These are phyloP conservation scores for Lycocerus yunnanus DNA, from an alignment of 2,888 invertebrate species.

Conservation along the genomic window DNA sequence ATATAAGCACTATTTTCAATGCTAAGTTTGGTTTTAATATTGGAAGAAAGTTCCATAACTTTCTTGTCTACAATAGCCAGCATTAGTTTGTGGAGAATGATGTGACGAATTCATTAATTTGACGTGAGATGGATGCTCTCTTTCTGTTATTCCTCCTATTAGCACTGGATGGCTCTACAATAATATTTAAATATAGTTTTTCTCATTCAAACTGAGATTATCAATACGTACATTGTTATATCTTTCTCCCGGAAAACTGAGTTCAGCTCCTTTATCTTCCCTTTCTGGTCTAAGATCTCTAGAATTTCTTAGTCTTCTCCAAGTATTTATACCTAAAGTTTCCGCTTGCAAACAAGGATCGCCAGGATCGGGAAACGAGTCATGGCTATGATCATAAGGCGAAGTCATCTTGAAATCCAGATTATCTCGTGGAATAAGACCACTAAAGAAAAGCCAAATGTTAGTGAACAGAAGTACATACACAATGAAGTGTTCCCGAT, in stretches of 20 bases:
- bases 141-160: slow-evolving; percentile 66
- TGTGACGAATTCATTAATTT: slow-evolving; percentile 82
- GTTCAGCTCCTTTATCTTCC: slow-evolving; percentile 38
- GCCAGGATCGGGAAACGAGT: slow-evolving; percentile 66
- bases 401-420: slow-evolving; percentile 70
- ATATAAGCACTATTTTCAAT: neutral
- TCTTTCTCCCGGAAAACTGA: slow-evolving; percentile 25
- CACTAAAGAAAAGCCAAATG: slow-evolving; percentile 33
- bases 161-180: slow-evolving; percentile 62
- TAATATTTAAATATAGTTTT: neutral
- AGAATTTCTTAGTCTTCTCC: slow-evolving; percentile 71
- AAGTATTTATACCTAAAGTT: slow-evolving; percentile 66
- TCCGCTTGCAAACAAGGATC: slow-evolving; percentile 72
- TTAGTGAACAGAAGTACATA: no score
- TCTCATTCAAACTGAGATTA: neutral
- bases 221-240: slow-evolving; percentile 43
- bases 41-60: slow-evolving; percentile 75
- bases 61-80: slow-evolving; percentile 78
- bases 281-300: slow-evolving; percentile 55
- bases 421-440: slow-evolving; percentile 65
- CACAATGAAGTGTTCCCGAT: no score
- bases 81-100: slow-evolving; percentile 79
- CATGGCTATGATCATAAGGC: slow-evolving; percentile 69
- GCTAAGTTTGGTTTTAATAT: slow-evolving; percentile 56
- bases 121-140: slow-evolving; percentile 71